Conservation (phyloP, 2,888 invertebrate species). For the Alloplasta piceator region DNA sequence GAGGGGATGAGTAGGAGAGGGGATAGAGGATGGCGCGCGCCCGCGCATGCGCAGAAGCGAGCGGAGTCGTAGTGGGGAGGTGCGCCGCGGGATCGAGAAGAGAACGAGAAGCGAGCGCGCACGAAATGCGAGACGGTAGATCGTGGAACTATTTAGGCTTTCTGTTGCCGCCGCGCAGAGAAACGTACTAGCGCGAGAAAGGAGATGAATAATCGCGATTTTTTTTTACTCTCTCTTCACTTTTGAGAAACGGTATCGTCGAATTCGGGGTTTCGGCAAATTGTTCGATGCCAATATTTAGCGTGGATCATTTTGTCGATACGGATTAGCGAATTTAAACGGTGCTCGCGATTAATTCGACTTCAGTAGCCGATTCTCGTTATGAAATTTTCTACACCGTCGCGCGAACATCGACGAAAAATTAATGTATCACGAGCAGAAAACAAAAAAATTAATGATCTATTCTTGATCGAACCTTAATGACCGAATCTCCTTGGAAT, state of each 20-base stretch:
- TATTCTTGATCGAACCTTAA: conserved; percentile 11
- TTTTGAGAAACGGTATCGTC: conserved; percentile 5
- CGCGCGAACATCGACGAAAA: no score
- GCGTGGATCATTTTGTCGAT: background rate
- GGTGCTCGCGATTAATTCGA: background rate
- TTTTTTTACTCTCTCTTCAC: background rate
- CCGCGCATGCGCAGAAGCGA: background rate
- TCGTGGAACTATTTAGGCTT: conserved; percentile 28
- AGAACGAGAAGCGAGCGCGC: conserved; percentile 25
- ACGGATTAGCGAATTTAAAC: conserved; percentile 1
- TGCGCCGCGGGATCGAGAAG: background rate
- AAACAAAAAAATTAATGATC: background rate
- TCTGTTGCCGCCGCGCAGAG: conserved; percentile 38
- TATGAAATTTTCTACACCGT: no score
- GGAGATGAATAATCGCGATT: conserved; percentile 16
- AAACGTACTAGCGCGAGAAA: conserved; percentile 24
- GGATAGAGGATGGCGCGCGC: conserved; percentile 6
- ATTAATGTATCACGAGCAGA: background rate
- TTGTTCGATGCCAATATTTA: conserved; percentile 13
- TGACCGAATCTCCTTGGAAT: conserved; percentile 8
- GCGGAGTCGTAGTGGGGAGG: background rate
- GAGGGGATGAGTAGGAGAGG: conserved; percentile 34
- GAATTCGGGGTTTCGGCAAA: conserved; percentile 27
- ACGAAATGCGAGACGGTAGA: conserved; percentile 34
- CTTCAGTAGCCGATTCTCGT: no score